Evolutionary conservation across 2,888 invertebrate genomes (phyloP), one percentile per base, ranked within the genome.

Genomic region (Lepidonotus clava): DNA sequence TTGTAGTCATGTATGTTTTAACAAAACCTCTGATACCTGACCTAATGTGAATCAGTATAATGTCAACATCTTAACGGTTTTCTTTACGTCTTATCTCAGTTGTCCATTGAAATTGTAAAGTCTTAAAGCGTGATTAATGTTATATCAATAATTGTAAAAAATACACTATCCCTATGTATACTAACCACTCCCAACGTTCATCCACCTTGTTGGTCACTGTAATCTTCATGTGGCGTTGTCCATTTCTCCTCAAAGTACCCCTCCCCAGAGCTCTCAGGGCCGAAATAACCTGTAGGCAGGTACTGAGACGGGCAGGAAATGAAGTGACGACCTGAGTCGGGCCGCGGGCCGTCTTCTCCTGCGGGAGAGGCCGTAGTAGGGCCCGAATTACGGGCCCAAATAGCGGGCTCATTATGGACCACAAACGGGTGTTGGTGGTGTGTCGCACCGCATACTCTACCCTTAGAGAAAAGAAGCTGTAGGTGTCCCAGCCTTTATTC

Each of bases 251-350:
- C 2, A n/a, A 11, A 28, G 28, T 28, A 61, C 24, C 28, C 61
- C 28, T 61, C 5, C n/a, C n/a, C n/a, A n/a, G n/a, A n/a, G n/a
- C n/a, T n/a, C n/a, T n/a, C n/a, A 61, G 28, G 61, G 28, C 28
- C 5, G 24, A 61, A 61, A 61, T 61, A 61, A 61, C 61, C 2
- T 28, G 11, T 14, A 32, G 21, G 61, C 61, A 18, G 14, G n/a
- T 2, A 38, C 38, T n/a, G 76, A 40, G 34, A 76, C 6, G 80
- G 51, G 46, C 80, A 80, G 80, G 80, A 80, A 80, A 80, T 80
- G 80, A 80, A 41, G 80, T 41, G 80, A 80, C 51, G 80, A 4
- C 80, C 80, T 51, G 24, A 80, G 71, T 71, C 71, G 71, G 24
- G 36, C 71, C 21, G 5, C 71, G n/a, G n/a, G n/a, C 34, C 71